These are phyloP conservation scores for Calliopsis andreniformis DNA, from an alignment of 1,140 invertebrate genomes.

Conservation along the genomic window DNA sequence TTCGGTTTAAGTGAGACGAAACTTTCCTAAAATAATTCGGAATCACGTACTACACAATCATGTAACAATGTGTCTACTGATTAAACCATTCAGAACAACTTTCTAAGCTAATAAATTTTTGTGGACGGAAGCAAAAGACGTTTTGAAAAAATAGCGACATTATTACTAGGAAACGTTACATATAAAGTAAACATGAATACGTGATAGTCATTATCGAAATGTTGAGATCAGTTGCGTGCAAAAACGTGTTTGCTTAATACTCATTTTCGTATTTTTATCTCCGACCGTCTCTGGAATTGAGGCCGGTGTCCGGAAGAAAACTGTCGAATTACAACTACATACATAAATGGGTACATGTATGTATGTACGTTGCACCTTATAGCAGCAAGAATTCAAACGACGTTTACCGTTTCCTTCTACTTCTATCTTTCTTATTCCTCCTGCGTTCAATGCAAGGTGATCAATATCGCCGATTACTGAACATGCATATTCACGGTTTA, in stretches of 20 bases:
- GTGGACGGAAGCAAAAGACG: too few relatives aligned
- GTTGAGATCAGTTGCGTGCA: neutral
- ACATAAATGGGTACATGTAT: too few relatives aligned
- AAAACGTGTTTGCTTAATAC: neutral
- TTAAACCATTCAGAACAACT: too few relatives aligned
- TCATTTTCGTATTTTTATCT: neutral
- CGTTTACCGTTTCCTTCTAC: slow-evolving; percentile 18
- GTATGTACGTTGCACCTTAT: slow-evolving; percentile 6
- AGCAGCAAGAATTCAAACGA: slow-evolving; percentile 18
- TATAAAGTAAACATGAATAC: too few relatives aligned
- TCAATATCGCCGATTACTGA: slow-evolving; percentile 5
- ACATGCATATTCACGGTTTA: neutral
- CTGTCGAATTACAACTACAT: slow-evolving; percentile 13
- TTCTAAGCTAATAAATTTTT: too few relatives aligned
- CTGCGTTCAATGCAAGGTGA: slow-evolving; percentile 6
- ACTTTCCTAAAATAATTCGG: too few relatives aligned
- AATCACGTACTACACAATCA: too few relatives aligned
- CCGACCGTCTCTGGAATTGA: neutral
- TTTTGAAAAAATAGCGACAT: too few relatives aligned
- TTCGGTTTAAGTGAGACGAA: too few relatives aligned
- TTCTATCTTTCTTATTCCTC: slow-evolving; percentile 11
- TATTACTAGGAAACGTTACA: too few relatives aligned
- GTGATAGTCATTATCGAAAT: too few relatives aligned
- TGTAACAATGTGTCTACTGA: too few relatives aligned
- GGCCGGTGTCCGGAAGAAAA: neutral